Evolutionary conservation across 2,888 invertebrate genomes (phyloP).

Genomic region (Caenorhabditis zanzibari): DNA sequence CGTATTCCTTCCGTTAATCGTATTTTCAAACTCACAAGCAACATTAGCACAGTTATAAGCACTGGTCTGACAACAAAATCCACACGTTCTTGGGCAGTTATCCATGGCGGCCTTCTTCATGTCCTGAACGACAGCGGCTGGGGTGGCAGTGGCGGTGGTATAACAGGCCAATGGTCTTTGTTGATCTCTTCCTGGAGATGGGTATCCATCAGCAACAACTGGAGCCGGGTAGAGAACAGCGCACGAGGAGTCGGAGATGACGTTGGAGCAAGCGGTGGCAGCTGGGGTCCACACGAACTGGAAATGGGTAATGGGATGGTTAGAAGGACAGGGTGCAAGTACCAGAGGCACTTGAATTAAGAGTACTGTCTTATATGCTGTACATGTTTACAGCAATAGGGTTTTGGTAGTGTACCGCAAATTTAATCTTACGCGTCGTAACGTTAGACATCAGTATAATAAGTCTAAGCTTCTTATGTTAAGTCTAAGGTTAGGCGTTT

Average conservation of each 20-base stretch:
- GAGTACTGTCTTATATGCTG: too few relatives aligned
- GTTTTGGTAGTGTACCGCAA: too few relatives aligned
- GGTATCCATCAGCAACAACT: conserved; percentile 18
- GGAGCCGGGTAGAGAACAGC: conserved; percentile 23
- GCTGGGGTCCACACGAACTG: conserved; percentile 47
- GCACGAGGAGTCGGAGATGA: conserved; percentile 30
- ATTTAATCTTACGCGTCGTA: too few relatives aligned
- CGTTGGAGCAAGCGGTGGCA: conserved; percentile 41
- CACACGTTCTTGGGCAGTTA: conserved; percentile 68
- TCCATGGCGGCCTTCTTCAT: conserved; percentile 38
- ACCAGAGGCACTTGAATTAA: too few relatives aligned
- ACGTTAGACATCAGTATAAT: too few relatives aligned
- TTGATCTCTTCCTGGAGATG: conserved; percentile 26
- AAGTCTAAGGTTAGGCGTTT: too few relatives aligned
- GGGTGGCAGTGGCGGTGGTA: conserved; percentile 26
- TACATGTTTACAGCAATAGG: too few relatives aligned
- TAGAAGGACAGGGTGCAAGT: too few relatives aligned
- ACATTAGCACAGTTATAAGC: conserved; percentile 60
- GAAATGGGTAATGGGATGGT: neutral
- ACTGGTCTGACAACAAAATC: conserved; percentile 64
- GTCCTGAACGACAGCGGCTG: conserved; percentile 35
- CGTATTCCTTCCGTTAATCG: too few relatives aligned
- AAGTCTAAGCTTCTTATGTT: too few relatives aligned
- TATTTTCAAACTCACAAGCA: conserved; percentile 49
- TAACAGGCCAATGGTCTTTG: conserved; percentile 33